Conservation (phyloP, 2,888 invertebrate genomes). For the Eilema sororculum region DNA sequence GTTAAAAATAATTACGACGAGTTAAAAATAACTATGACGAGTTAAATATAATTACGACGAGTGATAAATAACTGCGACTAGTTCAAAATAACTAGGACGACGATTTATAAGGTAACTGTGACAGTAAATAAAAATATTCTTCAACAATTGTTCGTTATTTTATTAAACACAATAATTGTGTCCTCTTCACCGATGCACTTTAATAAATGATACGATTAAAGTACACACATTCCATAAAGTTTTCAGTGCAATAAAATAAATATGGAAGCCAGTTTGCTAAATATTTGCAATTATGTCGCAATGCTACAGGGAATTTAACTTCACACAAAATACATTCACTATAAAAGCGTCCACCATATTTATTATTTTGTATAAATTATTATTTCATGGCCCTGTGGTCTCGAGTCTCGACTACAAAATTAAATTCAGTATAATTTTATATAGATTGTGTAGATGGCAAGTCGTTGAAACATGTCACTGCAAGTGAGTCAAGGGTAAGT, state of each 20-base stretch:
- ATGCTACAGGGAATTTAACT: constrained; percentile 22
- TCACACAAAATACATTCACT: constrained; percentile 16
- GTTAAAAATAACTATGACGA: no score
- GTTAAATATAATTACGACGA: no score
- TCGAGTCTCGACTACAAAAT: neutral
- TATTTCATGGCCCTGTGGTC: constrained; percentile 12
- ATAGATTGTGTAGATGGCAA: neutral
- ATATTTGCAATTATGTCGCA: constrained; percentile 24
- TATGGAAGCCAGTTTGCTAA: constrained; percentile 15
- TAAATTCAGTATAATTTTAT: neutral
- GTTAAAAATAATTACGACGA: neutral
- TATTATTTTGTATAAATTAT: constrained; percentile 21
- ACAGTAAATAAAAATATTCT: neutral
- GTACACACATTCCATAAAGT: constrained; percentile 14
- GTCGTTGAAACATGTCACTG: neutral
- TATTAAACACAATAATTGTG: constrained; percentile 4
- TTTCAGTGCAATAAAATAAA: constrained; percentile 20
- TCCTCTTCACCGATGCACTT: constrained; percentile 6
- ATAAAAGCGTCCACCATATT: constrained; percentile 14
- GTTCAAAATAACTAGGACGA: no score
- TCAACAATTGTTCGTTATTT: neutral
- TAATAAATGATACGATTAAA: constrained; percentile 14
- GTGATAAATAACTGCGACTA: neutral
- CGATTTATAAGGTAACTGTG: no score
- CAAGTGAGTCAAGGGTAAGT: neutral